These are phyloP conservation scores for Psephotus haematonotus DNA, from an alignment of 2,113 vertebrate genomes.

Conservation along the genomic window DNA sequence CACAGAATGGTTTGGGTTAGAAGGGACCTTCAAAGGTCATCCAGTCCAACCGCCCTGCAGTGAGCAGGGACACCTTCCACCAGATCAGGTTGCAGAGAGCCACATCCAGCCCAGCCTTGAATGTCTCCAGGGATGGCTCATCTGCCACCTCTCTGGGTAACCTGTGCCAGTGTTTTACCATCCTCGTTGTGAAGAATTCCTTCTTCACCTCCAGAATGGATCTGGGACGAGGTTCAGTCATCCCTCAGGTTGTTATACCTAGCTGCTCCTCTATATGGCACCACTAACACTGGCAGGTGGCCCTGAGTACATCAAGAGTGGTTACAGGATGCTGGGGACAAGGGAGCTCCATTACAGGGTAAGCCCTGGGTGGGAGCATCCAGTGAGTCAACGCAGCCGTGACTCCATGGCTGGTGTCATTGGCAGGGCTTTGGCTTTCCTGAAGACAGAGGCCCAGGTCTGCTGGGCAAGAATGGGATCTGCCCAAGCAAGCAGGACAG, in stretches of 20 bases:
- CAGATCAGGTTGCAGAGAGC: neutral
- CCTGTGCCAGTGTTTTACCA: neutral
- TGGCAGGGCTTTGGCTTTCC: neutral
- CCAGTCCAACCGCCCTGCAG: neutral
- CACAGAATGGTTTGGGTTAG: neutral
- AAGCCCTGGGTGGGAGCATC: neutral
- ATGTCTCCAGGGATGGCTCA: neutral
- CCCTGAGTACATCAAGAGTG: neutral
- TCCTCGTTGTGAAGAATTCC: neutral
- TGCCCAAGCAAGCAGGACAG: neutral
- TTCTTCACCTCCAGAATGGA: neutral
- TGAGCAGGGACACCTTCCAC: neutral
- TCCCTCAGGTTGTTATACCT: neutral
- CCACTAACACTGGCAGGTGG: neutral
- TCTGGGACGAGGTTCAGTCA: neutral
- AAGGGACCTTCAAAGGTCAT: neutral
- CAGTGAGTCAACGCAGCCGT: accelerated
- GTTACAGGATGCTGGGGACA: neutral
- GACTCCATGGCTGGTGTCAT: accelerated
- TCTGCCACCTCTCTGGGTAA: neutral
- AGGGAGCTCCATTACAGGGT: neutral
- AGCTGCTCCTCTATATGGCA: accelerated
- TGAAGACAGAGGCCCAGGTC: accelerated
- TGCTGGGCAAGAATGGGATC: neutral
- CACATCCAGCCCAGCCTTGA: neutral